phyloP scores from a whole-genome alignment of 2,797 vertebrate species.

The Muscicapa comitata region DNA sequence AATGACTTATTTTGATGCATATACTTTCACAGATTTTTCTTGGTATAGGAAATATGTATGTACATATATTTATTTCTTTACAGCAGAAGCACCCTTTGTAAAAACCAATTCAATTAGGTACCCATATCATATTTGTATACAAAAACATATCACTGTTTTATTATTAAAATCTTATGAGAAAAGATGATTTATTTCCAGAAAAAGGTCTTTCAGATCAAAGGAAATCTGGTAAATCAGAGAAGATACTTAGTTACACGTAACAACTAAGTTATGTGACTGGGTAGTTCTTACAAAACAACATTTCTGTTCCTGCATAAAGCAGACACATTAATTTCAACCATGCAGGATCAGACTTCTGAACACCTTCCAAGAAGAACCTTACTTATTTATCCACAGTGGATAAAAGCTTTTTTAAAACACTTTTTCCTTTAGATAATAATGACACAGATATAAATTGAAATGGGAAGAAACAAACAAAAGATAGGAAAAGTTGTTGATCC shows the following conservation, averaged over 20 bases:
- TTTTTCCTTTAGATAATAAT: not conserved
- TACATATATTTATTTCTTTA: not conserved
- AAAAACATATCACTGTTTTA: not conserved
- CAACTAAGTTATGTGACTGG: not conserved
- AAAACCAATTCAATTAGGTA: not conserved
- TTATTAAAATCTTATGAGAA: not conserved
- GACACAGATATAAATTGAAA: not conserved
- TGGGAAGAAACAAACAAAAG: not conserved
- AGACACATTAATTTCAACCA: not conserved
- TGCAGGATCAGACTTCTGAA: not conserved
- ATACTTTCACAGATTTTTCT: not conserved
- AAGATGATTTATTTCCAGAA: not conserved
- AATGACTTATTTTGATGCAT: not conserved
- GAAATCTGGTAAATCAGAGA: not conserved
- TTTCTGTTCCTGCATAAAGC: not conserved
- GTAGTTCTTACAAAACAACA: not conserved
- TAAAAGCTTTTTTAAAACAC: not conserved
- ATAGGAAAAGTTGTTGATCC: not conserved
- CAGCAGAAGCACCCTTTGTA: not conserved
- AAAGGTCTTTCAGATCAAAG: not conserved
- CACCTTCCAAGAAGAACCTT: not conserved
- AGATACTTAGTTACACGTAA: not conserved
- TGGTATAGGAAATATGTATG: not conserved
- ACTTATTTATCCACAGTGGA: not conserved
- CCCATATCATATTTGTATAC: not conserved